Conservation (phyloP, 2,113 vertebrate species). For the Larimichthys crocea region DNA sequence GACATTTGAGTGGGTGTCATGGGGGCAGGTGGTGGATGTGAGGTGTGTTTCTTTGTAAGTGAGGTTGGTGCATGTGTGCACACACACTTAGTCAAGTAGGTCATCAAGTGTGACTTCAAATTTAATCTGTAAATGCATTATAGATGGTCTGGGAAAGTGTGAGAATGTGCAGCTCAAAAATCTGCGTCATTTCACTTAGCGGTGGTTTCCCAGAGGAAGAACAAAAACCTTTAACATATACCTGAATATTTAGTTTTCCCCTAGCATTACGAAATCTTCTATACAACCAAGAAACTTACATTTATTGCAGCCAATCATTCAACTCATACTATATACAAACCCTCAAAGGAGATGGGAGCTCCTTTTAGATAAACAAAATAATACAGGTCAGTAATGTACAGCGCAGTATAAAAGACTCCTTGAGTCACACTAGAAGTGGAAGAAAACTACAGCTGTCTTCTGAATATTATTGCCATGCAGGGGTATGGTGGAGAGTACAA, state of each 20-base stretch:
- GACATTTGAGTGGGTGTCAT: conserved; percentile 38
- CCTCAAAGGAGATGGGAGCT: background rate
- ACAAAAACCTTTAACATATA: background rate
- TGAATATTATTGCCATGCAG: background rate
- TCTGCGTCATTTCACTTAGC: conserved; percentile 38
- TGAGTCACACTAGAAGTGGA: background rate
- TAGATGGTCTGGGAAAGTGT: conserved; percentile 37
- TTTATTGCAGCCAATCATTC: conserved; percentile 17
- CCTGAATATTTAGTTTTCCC: conserved; percentile 18
- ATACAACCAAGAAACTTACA: conserved; percentile 6
- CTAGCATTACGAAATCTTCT: background rate
- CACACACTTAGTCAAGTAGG: background rate
- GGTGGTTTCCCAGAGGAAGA: conserved; percentile 32
- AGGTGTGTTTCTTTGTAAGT: conserved; percentile 1
- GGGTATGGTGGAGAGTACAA: background rate
- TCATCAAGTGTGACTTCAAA: conserved; percentile 26
- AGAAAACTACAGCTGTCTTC: background rate
- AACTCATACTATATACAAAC: background rate
- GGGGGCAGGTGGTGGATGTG: background rate
- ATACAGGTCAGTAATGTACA: background rate
- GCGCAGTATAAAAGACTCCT: background rate
- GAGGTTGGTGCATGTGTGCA: background rate
- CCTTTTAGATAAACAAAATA: conserved; percentile 2
- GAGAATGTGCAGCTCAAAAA: conserved; percentile 16
- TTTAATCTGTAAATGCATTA: conserved; percentile 56